Conservation (phyloP, 2,888 invertebrate species). For the Pardosa pseudoannulata region DNA sequence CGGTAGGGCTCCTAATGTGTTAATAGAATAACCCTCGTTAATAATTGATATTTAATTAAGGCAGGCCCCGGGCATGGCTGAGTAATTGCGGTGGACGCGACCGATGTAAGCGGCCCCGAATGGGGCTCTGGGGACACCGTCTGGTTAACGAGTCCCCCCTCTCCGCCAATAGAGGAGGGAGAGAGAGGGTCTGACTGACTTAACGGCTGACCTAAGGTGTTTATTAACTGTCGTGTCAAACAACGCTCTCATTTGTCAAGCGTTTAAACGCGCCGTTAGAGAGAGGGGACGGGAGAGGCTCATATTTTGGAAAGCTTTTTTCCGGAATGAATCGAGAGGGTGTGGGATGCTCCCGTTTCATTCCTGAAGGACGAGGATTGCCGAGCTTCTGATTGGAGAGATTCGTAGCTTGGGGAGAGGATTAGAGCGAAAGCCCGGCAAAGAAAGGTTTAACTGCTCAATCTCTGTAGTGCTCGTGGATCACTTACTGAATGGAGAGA, state of each 20-base stretch:
- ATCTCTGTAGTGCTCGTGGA: background rate
- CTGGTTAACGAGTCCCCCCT: slow-evolving; percentile 50
- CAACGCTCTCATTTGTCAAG: slow-evolving; percentile 71
- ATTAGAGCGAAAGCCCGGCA: background rate
- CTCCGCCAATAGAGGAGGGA: background rate
- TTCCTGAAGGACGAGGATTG: background rate
- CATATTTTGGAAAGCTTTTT: background rate
- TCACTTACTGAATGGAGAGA: no score
- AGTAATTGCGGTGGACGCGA: slow-evolving; percentile 65
- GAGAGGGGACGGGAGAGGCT: slow-evolving; percentile 21
- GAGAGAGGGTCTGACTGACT: slow-evolving; percentile 32
- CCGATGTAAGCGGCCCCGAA: slow-evolving; percentile 30
- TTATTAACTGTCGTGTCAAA: slow-evolving; percentile 73
- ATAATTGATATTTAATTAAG: slow-evolving; percentile 73
- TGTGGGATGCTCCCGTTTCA: background rate
- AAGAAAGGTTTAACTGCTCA: background rate
- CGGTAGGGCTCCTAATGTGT: slow-evolving; percentile 55
- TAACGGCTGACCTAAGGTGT: slow-evolving; percentile 72
- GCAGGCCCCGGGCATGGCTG: slow-evolving; percentile 27
- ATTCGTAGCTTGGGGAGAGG: background rate
- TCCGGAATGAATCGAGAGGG: slow-evolving; percentile 16
- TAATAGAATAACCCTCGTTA: slow-evolving; percentile 73
- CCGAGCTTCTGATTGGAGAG: background rate
- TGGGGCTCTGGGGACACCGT: slow-evolving; percentile 60
- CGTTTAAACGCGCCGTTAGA: slow-evolving; percentile 65